Percentiles rank a stretch among this genome's conserved stretches.
Evolutionary conservation across 2,888 invertebrate genomes (phyloP).

Genomic region (Caenorhabditis sp.): DNA sequence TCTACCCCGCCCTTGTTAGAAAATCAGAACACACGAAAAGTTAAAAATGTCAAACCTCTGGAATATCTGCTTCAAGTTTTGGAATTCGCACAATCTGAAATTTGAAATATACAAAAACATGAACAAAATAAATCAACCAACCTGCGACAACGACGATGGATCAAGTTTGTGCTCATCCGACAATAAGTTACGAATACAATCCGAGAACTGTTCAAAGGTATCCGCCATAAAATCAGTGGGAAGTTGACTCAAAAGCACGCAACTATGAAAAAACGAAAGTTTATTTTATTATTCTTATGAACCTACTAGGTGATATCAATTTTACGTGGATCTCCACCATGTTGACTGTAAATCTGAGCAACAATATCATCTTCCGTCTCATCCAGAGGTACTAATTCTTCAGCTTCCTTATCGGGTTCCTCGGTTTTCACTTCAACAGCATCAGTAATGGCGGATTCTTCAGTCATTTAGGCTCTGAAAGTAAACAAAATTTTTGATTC

Average conservation of each 20-base stretch:
- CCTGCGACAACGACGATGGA: conserved; percentile 26
- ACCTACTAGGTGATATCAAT: conserved; percentile 23
- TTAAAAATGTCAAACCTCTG: conserved; percentile 9
- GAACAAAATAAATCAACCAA: not conserved
- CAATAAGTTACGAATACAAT: conserved; percentile 45
- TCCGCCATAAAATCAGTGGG: conserved; percentile 43
- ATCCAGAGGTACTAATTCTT: not conserved
- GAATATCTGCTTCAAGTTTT: conserved; percentile 20
- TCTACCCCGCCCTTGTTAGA: too few species aligned
- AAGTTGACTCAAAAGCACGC: conserved; percentile 33
- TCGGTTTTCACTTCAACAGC: not conserved
- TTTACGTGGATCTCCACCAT: conserved; percentile 36
- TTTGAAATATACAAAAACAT: not conserved
- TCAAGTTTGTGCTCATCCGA: conserved; percentile 36
- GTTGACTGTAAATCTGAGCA: conserved; percentile 15
- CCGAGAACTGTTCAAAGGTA: conserved; percentile 42
- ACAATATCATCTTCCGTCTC: conserved; percentile 5
- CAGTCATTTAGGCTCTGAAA: too few species aligned
- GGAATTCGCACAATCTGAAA: conserved; percentile 44
- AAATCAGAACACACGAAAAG: not conserved
- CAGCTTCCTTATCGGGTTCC: not conserved
- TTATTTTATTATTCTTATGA: conserved; percentile 2
- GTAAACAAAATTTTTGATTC: not conserved
- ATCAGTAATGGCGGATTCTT: too few species aligned
- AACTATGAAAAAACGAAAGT: conserved; percentile 20